Base-by-base conservation (phyloP, 2,113 vertebrate species). In the Pterophyllum scalare region DNA sequence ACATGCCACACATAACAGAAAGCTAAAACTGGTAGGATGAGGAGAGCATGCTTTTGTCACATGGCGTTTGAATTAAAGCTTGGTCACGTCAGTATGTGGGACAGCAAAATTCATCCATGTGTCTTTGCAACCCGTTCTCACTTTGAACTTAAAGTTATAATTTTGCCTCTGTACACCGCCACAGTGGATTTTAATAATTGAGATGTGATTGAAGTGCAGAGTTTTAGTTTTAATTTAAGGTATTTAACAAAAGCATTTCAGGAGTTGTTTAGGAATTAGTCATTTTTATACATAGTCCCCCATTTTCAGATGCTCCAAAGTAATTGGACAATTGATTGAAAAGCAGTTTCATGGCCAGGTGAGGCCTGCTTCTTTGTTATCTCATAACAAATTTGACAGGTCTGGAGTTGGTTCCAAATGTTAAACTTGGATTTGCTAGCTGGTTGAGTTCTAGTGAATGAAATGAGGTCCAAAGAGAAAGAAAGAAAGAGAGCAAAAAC, bases 21-120 rank as follows among this genome's bases (percentile, higher is more conserved):
- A 91, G 88, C 90, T 95, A 95, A 96, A 95, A 94, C 62, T 88
- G 91, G 90, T 57, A 62, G 24, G 33, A 82, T 89, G 88, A 89
- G 77, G 77, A 65, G 87, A 90, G 43, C 65, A 52, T 87, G 89
- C 70, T 87, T 90, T 87, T 80, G 86, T 93, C 93, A 93, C 77
- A 91, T 87, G 86, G 22, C 12, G n/a, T 80, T 38, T 74, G 72
- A 35, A 26, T 84, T 52, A 78, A 79, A 40, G 26, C 58, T 2
- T 72, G 4, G 14, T 56, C 74, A 70, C 26, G 59, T 35, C n/a
- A 35, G 24, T 2, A n/a, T 13, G 2, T 26, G 56, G 46, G 38
- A 75, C 43, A 59, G 8, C 10, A 17, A 43, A 58, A 35, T 67
- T 49, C 28, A n/a, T 9, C 28, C 4, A 7, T 28, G 31, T 28